Evolutionary conservation across 1,140 invertebrate genomes (phyloP).

Genomic region (Drosophila tani): DNA sequence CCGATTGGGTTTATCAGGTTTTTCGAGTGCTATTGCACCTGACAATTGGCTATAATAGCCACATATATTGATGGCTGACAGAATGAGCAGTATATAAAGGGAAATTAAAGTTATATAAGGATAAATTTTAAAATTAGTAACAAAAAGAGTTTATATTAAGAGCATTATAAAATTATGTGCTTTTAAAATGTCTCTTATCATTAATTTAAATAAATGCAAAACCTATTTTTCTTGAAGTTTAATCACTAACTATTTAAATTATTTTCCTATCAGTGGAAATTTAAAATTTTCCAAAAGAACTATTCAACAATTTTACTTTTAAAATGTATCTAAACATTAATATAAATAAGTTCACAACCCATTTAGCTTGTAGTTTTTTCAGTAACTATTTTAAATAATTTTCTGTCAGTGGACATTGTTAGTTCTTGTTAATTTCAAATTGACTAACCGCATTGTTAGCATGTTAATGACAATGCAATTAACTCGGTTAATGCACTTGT

Average conservation of each 20-base stretch:
- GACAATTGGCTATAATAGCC: not conserved
- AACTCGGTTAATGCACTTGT: not conserved
- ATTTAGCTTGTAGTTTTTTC: no score
- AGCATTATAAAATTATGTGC: not conserved
- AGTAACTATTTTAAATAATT: not conserved
- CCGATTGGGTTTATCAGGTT: slow-evolving; percentile 23
- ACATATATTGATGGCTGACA: not conserved
- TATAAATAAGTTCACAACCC: no score
- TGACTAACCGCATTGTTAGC: slow-evolving; percentile 7
- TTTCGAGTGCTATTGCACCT: slow-evolving; percentile 9
- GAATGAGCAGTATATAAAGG: not conserved
- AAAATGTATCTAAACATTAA: no score
- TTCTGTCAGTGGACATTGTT: not conserved
- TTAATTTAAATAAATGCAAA: not conserved
- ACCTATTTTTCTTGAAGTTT: no score
- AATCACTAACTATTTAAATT: no score
- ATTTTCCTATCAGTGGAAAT: not conserved
- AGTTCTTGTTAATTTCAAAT: slow-evolving; percentile 21
- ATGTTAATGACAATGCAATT: not conserved
- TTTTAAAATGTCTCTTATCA: not conserved
- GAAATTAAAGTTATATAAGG: not conserved
- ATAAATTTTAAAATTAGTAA: not conserved
- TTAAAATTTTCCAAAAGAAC: not conserved
- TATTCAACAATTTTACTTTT: not conserved
- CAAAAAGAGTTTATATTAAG: no score